Conservation (phyloP, 1,140 invertebrate species). For the Sinella curviseta region DNA sequence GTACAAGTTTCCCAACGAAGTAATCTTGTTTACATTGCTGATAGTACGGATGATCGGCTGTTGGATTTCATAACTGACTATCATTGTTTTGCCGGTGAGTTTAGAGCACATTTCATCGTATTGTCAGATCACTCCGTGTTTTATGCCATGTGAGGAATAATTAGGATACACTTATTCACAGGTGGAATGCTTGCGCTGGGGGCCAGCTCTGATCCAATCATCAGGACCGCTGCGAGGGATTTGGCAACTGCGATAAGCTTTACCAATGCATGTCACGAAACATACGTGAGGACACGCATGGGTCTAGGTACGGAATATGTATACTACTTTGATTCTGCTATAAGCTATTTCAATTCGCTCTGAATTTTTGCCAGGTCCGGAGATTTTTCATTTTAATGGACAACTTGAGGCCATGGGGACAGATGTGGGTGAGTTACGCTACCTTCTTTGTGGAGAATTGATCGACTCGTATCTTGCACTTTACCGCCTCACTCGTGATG, state of each 20-base stretch:
- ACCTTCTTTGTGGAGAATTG: neutral
- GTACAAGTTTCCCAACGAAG: conserved; percentile 54
- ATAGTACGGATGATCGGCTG: conserved; percentile 97
- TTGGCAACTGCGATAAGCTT: conserved; percentile 85
- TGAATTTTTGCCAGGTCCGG: neutral
- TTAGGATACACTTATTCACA: too few relatives aligned
- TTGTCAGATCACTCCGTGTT: conserved; percentile 57
- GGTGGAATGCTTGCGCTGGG: conserved; percentile 82
- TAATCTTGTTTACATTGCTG: conserved; percentile 80
- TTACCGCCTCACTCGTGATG: conserved; percentile 65
- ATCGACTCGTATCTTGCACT: conserved; percentile 55
- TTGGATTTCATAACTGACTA: too few relatives aligned
- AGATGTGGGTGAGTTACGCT: neutral
- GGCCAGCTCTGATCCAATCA: conserved; percentile 63
- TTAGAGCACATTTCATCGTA: neutral
- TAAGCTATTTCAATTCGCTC: too few relatives aligned
- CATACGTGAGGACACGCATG: conserved; percentile 81
- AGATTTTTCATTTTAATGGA: neutral
- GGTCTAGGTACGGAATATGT: conserved; percentile 74
- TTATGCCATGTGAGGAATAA: neutral
- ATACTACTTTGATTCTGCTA: too few relatives aligned
- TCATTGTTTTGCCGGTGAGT: conserved; percentile 92
- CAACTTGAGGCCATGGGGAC: neutral
- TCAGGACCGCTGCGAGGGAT: conserved; percentile 69
- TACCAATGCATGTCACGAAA: conserved; percentile 95